Percentiles rank a stretch among this genome's conserved stretches.
phyloP scores from a whole-genome alignment of 2,113 vertebrate species.

The Sinocyclocheilus maitianheensis region DNA sequence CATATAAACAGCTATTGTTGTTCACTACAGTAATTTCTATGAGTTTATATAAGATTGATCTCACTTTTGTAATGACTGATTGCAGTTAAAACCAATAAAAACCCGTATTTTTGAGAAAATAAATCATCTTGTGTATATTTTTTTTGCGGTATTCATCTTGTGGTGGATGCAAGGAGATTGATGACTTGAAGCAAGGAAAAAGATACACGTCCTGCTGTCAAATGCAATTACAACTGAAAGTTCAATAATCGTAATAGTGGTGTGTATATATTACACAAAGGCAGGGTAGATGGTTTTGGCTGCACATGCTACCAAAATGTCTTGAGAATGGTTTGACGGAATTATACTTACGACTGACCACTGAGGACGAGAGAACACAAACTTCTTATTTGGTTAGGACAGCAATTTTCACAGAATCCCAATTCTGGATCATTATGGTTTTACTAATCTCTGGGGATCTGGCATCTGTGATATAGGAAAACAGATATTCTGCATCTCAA shows the following conservation, averaged over 20 bases:
- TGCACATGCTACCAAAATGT: neutral
- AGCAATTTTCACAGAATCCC: slow-evolving; percentile 17
- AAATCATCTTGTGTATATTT: slow-evolving; percentile 43
- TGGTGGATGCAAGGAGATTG: neutral
- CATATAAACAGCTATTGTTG: slow-evolving; percentile 75
- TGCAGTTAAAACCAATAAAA: slow-evolving; percentile 99
- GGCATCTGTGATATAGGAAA: neutral
- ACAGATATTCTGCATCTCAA: slow-evolving; percentile 3
- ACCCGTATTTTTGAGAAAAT: slow-evolving; percentile 85
- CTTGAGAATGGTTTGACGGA: neutral
- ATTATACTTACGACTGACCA: slow-evolving; percentile 1
- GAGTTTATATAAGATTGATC: slow-evolving; percentile 91
- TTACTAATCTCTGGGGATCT: slow-evolving; percentile 14
- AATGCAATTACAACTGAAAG: neutral
- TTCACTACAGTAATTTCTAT: slow-evolving; percentile 96
- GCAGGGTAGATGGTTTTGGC: slow-evolving; percentile 1
- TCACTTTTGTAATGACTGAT: slow-evolving; percentile 96
- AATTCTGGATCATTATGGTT: slow-evolving; percentile 23
- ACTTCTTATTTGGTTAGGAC: slow-evolving; percentile 10
- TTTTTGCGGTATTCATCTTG: neutral
- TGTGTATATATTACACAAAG: neutral
- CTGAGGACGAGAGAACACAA: neutral
- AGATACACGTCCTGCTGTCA: neutral
- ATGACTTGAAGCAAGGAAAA: neutral
- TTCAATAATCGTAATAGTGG: neutral